Base-by-base conservation (phyloP, 2,888 invertebrate genomes). In the Cephus rjabovi region DNA sequence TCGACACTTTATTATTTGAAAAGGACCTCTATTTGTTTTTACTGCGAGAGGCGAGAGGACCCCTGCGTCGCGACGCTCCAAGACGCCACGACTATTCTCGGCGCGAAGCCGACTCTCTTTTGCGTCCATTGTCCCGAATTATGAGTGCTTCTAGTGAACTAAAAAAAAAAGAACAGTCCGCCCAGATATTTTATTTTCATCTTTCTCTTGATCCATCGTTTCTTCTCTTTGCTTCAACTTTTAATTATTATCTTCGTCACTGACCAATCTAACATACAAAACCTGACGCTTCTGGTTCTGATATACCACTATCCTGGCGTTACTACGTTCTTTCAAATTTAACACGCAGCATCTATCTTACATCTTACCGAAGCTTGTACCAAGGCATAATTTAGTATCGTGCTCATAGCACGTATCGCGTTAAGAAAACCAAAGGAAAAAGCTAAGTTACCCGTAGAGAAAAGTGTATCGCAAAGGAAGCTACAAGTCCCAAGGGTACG, bases 21-120 rank as follows among this genome's bases (percentile, higher is more conserved):
- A 34, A 71, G 56, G 71, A 71, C 71, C 71, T 71, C 34, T 71
- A 71, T 71, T 71, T 71, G 71, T 71, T 34, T 71, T 71, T 71
- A 71, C 31, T 31, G 31, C 71, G 71, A 71, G 71, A 71, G 71
- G 33, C 71, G 71, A 71, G 71, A 71, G 71, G 33, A 71, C 33
- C 31, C 71, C 71, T 71, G 33, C 56, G 56, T 23, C 56, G 56
- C 56, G 56, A 56, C 56, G 56, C 56, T 56, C 56, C 56, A 23
- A 56, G 56, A 56, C 56, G 56, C 56, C 56, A 56, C 23, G 23
- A 56, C 56, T 56, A 56, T 56, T 56, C 56, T 56, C 23, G 56
- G 56, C 56, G 23, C 56, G 23, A 56, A 23, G 56, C 23, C 23
- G 56, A 23, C 23, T 56, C 56, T 23, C 56, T 56, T 23, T 56